Evolutionary conservation across 2,113 vertebrate genomes (phyloP), one percentile per base, ranked within the genome.

Genomic region (Colaptes auratus): DNA sequence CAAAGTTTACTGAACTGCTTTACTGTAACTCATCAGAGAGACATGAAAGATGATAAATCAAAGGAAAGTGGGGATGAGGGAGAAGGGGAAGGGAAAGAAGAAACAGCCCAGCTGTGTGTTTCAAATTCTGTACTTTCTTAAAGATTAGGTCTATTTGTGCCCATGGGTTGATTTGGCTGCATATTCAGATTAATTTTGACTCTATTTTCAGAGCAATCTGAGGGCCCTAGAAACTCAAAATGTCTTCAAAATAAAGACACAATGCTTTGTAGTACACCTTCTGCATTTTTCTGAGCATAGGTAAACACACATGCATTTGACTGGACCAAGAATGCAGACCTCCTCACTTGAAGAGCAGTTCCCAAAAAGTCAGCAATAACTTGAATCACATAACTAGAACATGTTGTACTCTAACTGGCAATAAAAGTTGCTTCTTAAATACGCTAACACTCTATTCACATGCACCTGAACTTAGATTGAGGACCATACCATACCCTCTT

Each of bases 11-110:
- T 88, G 86, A 44, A 44, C 42, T 44, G 15, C 42, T 44, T 44
- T 44, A 44, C 61, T 93, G 39, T 30, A 86, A 19, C 30, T 90
- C 86, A 81, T 36, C 67, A 78, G 18, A 25, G 50, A 86, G 28
- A 82, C 30, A 53, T 69, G 50, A 91, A 89, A 89, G 87, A 79
- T 36, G 27, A 76, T 89, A 95, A 91, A 80, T 82, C 67, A 79
- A 85, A 92, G 46, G 16, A 20, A 85, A 76, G 10, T 33, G 46
- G 15, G 19, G 21, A 50, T 46, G 33, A 23, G 27, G 24, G 31
- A 91, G 20, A 4, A 75, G 50, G 19, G 17, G 25, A 64, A 82
- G 28, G 13, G 82, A 74, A 48, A 89, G 23, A 74, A 80, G 42
- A 85, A 84, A 64, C n/a, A 50, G 20, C 25, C 73, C 23, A 85